Conservation (phyloP, 2,797 vertebrate genomes). For the Iguana delicatissima region DNA sequence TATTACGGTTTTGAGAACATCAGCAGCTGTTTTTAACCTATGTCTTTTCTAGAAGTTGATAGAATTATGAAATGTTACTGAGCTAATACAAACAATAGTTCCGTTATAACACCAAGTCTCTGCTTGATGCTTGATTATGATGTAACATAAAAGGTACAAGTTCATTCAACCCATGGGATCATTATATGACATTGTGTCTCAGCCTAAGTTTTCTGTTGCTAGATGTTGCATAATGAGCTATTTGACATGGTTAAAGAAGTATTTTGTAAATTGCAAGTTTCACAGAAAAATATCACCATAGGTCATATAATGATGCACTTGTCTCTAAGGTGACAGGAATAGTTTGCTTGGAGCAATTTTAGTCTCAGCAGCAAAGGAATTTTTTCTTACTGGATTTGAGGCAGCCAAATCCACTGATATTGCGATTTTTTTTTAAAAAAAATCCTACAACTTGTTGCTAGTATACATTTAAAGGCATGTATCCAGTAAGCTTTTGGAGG, state of each 20-base stretch:
- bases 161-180: neutral
- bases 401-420: neutral
- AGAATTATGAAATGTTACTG: slow-evolving; percentile 44
- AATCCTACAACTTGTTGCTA: neutral
- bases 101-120: neutral
- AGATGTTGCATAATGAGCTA: neutral
- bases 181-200: neutral
- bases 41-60: slow-evolving; percentile 58
- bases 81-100: slow-evolving; percentile 42
- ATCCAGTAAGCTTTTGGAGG: neutral
- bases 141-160: neutral
- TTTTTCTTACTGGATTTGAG: slow-evolving; percentile 6
- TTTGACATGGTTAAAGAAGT: neutral
- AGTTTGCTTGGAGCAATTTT: neutral
- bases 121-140: neutral
- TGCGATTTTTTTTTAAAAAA: neutral
- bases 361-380: neutral
- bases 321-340: neutral
- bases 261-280: neutral
- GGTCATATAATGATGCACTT: neutral
- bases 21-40: slow-evolving; percentile 31
- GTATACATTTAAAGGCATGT: neutral
- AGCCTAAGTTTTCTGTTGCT: neutral
- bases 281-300: neutral
- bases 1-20: slow-evolving; percentile 45